Percentiles rank a stretch among this genome's conserved stretches.
Evolutionary conservation across 2,113 vertebrate genomes (phyloP).

Genomic region (Pygoscelis adeliae): DNA sequence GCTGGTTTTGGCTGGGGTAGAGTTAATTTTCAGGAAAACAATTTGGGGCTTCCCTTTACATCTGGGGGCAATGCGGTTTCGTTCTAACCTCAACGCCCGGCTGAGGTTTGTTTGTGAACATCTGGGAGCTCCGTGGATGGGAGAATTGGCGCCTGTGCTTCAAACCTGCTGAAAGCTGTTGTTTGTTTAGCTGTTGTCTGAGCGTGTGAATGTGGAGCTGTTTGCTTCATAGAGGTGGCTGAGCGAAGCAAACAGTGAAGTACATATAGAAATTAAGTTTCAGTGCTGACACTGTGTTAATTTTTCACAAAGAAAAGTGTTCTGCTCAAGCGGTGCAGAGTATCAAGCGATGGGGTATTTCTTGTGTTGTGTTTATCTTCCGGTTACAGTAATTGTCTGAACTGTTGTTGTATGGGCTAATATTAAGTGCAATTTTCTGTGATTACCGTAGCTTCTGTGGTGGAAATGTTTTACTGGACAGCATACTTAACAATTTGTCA

Average conservation of each 20-base stretch:
- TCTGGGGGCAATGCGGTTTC: background rate
- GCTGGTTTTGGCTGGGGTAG: too few relatives aligned
- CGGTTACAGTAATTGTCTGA: background rate
- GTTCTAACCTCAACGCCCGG: rapidly evolving
- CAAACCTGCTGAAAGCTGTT: background rate
- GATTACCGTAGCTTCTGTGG: background rate
- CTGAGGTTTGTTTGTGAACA: background rate
- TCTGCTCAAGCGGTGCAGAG: background rate
- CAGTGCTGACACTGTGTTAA: background rate
- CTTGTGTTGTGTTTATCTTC: background rate
- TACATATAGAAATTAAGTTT: background rate
- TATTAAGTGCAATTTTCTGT: background rate
- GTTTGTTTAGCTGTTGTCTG: background rate
- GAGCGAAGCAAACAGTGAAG: background rate
- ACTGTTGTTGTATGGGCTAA: background rate
- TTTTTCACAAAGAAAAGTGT: background rate
- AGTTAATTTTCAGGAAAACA: background rate
- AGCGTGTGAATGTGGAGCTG: background rate
- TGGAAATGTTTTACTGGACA: background rate
- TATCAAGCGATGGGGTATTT: background rate
- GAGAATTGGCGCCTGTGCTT: background rate
- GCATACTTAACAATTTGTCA: background rate
- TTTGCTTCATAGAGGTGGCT: background rate
- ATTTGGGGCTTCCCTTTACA: background rate
- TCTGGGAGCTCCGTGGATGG: background rate